phyloP scores from a whole-genome alignment of 64 coral and sea anemone species.

The Actinia equina region DNA sequence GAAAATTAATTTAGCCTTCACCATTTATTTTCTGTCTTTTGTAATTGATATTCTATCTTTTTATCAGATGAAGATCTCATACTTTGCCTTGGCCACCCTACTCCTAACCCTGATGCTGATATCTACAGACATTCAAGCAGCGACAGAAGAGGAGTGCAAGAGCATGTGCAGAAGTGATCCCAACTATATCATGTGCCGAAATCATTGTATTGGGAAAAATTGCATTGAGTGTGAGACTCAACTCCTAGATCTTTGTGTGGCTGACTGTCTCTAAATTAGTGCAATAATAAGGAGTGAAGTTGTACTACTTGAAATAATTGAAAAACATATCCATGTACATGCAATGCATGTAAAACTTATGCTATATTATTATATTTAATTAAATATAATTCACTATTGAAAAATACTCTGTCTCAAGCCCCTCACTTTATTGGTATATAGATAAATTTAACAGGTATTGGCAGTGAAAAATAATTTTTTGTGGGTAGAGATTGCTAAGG shows the following conservation, averaged over 20 bases:
- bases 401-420: too few relatives aligned
- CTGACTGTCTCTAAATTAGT: neutral
- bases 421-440: too few relatives aligned
- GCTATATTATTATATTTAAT: too few relatives aligned
- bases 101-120: neutral
- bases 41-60: neutral
- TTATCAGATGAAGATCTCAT: neutral
- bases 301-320: neutral
- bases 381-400: too few relatives aligned
- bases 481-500: too few relatives aligned
- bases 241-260: neutral
- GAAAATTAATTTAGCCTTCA: too few relatives aligned
- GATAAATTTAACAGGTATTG: too few relatives aligned
- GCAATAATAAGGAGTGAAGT: neutral
- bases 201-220: neutral
- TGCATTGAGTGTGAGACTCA: neutral
- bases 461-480: too few relatives aligned
- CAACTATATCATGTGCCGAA: neutral
- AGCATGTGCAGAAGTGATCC: neutral
- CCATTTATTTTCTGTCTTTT: too few relatives aligned
- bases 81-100: neutral
- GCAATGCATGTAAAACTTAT: neutral
- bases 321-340: neutral
- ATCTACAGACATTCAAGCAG: neutral
- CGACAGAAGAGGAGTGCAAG: neutral